These are phyloP conservation scores for Hyposoter didymator DNA, from an alignment of 2,888 invertebrate species.

Conservation along the genomic window DNA sequence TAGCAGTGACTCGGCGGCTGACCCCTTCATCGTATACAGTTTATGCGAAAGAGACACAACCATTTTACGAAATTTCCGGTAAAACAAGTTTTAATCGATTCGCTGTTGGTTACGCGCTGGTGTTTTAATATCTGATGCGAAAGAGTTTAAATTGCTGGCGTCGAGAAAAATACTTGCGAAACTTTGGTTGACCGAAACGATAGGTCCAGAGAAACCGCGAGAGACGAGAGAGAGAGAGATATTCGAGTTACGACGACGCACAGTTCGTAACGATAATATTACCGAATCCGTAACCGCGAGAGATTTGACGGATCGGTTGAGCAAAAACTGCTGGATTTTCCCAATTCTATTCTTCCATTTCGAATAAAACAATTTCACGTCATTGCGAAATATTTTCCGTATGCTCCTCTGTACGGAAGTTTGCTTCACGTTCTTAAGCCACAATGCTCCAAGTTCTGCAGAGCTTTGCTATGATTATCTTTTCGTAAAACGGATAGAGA, in stretches of 20 bases:
- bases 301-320: conserved; percentile 17
- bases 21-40: conserved; percentile 14
- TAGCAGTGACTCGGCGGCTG: conserved; percentile 30
- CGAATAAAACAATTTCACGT: not conserved
- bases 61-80: conserved; percentile 66
- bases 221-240: conserved; percentile 28
- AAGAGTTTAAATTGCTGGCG: conserved; percentile 53
- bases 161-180: conserved; percentile 59
- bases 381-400: not conserved
- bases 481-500: not conserved
- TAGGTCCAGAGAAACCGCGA: conserved; percentile 21
- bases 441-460: not conserved
- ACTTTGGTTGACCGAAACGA: conserved; percentile 54
- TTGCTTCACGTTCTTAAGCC: not conserved
- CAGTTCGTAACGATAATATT: conserved; percentile 35
- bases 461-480: not conserved
- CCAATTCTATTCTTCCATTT: conserved; percentile 30
- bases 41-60: conserved; percentile 30
- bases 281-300: conserved; percentile 56
- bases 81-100: conserved; percentile 65
- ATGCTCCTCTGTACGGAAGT: not conserved
- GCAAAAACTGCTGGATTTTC: conserved; percentile 4
- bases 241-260: conserved; percentile 50
- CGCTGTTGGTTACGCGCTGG: conserved; percentile 41
- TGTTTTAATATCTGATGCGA: conserved; percentile 44